Percentiles rank a stretch among this genome's conserved stretches.
Conservation (phyloP, 92 coral and sea anemone genomes). For the Epizoanthus ramosus region DNA sequence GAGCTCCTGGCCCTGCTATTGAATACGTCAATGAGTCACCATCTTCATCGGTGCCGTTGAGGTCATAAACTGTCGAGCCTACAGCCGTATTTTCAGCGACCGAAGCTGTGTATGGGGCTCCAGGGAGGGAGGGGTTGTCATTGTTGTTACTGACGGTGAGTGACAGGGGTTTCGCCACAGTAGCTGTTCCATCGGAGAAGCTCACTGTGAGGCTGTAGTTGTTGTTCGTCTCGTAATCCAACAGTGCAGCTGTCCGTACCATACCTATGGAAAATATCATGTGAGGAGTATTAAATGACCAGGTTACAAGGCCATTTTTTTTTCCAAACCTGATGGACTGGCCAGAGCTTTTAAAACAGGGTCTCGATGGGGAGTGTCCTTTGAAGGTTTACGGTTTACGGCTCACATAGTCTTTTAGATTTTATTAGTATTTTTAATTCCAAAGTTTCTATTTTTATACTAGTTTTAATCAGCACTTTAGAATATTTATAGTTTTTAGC, state of each 20-base stretch:
- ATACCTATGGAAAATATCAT: neutral
- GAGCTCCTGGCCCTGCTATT: conserved; percentile 56
- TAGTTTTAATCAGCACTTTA: too few relatives aligned
- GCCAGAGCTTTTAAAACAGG: too few relatives aligned
- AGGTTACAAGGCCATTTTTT: too few relatives aligned
- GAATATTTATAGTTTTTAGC: too few relatives aligned
- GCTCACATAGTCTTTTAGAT: too few relatives aligned
- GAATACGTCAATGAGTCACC: conserved; percentile 67
- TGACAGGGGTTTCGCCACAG: conserved; percentile 53
- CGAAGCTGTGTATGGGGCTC: conserved; percentile 68
- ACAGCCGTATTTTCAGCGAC: conserved; percentile 55
- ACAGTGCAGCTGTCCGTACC: conserved; percentile 49
- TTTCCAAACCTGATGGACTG: too few relatives aligned
- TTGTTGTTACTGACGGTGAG: conserved; percentile 63
- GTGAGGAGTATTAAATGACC: too few relatives aligned
- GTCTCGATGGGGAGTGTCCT: too few relatives aligned
- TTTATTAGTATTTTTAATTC: too few relatives aligned
- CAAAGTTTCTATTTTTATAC: too few relatives aligned
- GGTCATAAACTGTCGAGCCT: conserved; percentile 67
- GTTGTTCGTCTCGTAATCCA: conserved; percentile 70
- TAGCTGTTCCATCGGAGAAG: conserved; percentile 57
- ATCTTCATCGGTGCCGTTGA: conserved; percentile 66
- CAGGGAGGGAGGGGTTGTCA: conserved; percentile 67
- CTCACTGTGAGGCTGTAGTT: conserved; percentile 68
- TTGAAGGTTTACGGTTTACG: too few relatives aligned